Evolutionary conservation across 1,140 invertebrate genomes (phyloP).

Genomic region (Zophobas atratus): DNA sequence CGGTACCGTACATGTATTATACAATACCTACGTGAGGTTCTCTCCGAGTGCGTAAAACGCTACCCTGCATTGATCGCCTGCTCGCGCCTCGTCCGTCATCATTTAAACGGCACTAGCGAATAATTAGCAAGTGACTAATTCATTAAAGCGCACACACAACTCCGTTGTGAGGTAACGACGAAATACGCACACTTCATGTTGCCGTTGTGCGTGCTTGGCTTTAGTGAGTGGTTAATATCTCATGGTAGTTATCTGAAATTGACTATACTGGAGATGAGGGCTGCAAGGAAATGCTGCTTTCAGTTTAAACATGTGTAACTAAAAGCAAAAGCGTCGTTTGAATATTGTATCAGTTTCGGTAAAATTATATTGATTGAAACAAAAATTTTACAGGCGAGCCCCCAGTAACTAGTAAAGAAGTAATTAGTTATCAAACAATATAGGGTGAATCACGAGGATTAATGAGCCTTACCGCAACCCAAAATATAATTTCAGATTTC

Average conservation of each 20-base stretch:
- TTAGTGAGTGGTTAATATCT: conserved; percentile 23
- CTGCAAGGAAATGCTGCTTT: background rate
- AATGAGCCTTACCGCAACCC: no score
- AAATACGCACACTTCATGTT: conserved; percentile 43
- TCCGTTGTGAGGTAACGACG: conserved; percentile 27
- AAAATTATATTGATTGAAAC: no score
- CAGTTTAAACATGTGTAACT: no score
- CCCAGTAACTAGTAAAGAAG: no score
- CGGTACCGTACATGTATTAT: conserved; percentile 1
- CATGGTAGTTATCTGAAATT: conserved; percentile 19
- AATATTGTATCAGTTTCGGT: no score
- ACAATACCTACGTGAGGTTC: conserved; percentile 11
- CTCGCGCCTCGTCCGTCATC: conserved; percentile 40
- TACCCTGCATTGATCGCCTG: conserved; percentile 31
- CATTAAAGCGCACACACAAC: conserved; percentile 21
- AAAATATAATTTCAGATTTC: no score
- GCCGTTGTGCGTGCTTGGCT: conserved; percentile 27
- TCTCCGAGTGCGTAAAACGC: conserved; percentile 21
- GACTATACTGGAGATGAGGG: background rate
- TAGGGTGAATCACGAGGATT: no score
- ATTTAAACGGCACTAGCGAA: conserved; percentile 45
- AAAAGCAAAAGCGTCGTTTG: no score
- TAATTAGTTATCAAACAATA: no score
- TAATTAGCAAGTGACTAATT: conserved; percentile 45
- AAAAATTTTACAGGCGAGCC: no score